Conservation (phyloP, 1,140 invertebrate genomes). For the Bactericera cockerelli region DNA sequence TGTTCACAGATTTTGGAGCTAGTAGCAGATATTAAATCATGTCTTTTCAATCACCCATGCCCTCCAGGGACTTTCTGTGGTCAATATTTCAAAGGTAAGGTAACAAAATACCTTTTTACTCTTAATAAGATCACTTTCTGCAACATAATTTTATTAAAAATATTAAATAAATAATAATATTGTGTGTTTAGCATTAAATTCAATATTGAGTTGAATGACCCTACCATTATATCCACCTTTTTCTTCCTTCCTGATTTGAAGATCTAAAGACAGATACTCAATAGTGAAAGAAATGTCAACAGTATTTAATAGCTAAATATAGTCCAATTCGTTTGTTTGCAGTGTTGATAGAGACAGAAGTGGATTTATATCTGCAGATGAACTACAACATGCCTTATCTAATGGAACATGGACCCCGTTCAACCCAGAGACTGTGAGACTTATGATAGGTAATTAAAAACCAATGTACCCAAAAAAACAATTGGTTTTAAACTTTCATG, state of each 20-base stretch:
- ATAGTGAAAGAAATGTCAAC: neutral
- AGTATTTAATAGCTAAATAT: neutral
- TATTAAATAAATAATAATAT: neutral
- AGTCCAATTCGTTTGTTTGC: neutral
- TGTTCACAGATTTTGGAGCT: no score
- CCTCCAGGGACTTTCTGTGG: conserved; percentile 59
- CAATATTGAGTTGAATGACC: neutral
- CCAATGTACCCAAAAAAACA: neutral
- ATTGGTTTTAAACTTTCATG: no score
- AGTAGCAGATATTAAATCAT: no score
- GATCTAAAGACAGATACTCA: neutral
- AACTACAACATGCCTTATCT: conserved; percentile 81
- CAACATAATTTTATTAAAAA: neutral
- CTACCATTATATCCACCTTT: no score
- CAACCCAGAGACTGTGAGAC: conserved; percentile 88
- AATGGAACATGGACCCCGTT: conserved; percentile 98
- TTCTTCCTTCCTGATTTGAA: neutral
- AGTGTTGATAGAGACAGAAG: conserved; percentile 76
- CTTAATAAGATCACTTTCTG: no score
- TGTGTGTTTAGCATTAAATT: neutral
- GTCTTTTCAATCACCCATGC: conserved; percentile 32
- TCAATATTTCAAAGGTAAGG: conserved; percentile 60
- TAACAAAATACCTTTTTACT: no score
- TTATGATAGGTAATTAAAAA: conserved; percentile 73
- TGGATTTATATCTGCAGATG: conserved; percentile 79